Percentiles rank a stretch among this genome's conserved stretches.
phyloP scores from a whole-genome alignment of 1,140 invertebrate genomes.

The Capitella teleta region DNA sequence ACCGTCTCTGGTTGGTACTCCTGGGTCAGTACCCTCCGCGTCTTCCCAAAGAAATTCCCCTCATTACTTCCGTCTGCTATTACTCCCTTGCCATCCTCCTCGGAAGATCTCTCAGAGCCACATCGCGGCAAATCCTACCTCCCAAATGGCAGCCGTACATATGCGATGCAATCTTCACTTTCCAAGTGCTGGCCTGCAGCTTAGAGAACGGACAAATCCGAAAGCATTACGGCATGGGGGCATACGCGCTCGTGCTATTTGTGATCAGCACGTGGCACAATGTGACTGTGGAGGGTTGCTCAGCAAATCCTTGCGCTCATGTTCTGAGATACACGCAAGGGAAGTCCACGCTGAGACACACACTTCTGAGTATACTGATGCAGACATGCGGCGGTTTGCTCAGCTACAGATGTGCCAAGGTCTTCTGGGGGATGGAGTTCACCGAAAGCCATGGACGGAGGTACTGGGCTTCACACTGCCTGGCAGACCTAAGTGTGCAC shows the following conservation, averaged over 20 bases:
- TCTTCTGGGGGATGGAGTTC: slow-evolving; percentile 2
- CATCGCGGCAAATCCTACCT: not conserved
- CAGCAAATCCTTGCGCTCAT: not conserved
- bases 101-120: not conserved
- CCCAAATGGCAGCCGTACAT: not conserved
- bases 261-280: not conserved
- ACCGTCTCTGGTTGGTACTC: no score
- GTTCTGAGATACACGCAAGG: slow-evolving; percentile 1
- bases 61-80: not conserved
- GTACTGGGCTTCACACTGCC: not conserved
- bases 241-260: not conserved
- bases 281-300: not conserved
- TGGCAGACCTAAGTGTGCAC: slow-evolving; percentile 6
- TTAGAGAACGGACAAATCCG: slow-evolving; percentile 1
- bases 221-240: not conserved
- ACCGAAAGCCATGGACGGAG: not conserved
- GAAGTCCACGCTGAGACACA: not conserved
- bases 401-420: slow-evolving; percentile 1
- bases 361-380: not conserved
- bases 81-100: not conserved
- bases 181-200: slow-evolving; percentile 2
- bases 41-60: not conserved
- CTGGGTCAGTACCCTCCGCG: no score
- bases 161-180: not conserved
- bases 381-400: not conserved